Evolutionary conservation across 2,113 vertebrate species (phyloP).

Genomic region (Dicaeum eximium): DNA sequence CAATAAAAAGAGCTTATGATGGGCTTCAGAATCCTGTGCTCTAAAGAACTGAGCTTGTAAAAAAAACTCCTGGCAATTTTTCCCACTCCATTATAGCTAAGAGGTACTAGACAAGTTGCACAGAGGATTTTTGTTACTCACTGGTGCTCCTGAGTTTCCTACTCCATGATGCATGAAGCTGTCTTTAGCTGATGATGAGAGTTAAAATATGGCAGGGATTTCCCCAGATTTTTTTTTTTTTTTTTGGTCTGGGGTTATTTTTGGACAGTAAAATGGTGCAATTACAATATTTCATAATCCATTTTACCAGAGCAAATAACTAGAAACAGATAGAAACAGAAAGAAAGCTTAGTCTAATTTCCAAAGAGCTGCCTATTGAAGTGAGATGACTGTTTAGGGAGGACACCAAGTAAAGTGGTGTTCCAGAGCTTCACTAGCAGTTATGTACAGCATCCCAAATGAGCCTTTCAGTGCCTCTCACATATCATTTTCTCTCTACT

Average conservation of each 20-base stretch:
- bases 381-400: background rate
- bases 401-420: background rate
- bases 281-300: background rate
- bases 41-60: background rate
- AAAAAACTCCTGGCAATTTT: background rate
- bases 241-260: background rate
- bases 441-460: background rate
- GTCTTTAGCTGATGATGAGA: background rate
- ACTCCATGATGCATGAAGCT: background rate
- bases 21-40: background rate
- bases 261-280: background rate
- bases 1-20: background rate
- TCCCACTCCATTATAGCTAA: background rate
- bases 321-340: background rate
- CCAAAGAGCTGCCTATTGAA: background rate
- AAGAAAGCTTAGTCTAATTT: background rate
- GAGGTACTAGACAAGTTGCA: background rate
- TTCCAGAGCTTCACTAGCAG: background rate
- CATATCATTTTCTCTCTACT: background rate
- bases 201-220: background rate
- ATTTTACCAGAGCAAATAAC: background rate
- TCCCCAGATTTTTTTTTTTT: background rate
- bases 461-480: background rate
- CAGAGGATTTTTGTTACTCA: background rate
- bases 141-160: background rate